Evolutionary conservation across 2,888 invertebrate genomes (phyloP), one percentile per base, ranked within the genome.

Genomic region (Cephus pygmeus): DNA sequence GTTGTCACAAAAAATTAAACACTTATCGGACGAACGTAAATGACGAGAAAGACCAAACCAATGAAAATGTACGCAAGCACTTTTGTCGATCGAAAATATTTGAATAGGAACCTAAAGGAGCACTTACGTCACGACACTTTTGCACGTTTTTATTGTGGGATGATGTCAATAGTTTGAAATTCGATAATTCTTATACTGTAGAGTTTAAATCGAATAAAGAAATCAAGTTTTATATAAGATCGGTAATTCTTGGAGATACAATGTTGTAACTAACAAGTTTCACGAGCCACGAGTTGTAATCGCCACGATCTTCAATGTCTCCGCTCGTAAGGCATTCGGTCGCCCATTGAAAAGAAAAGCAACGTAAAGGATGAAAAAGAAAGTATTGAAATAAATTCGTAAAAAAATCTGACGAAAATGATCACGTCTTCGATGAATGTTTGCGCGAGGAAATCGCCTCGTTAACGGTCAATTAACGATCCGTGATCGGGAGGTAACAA

Each of bases 401-500:
- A 9, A 15, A 56, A 56, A 56, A 23, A 15, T 15, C 15, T 56
- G 56, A 9, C 6, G 56, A 56, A 56, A 23, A 56, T 56, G 9
- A 56, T 23, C 15, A 56, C 40, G 23, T 56, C 40, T 6, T 56
- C 40, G 40, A 56, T 23, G 2, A 23, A 9, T 1, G 2, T 23
- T 56, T 23, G 9, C 56, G 23, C 23, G 56, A 56, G 2, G 23
- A 23, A 56, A 56, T 56, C 9, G 56, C 56, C 56, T 56, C 2
- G 31, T 71, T 71, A 31, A 34, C 31, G 31, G 71, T 56, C 56
- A 56, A 56, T 56, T 33, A 30, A 71, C 71, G 33, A 71, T 31
- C 15, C 71, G 71, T 71, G 71, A 31, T 71, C 30, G 30, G 23
- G 11, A 71, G 33, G 56, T 56, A 71, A 31, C 40, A 73, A 78